A percentile compares a stretch with the other conserved stretches of the same genome.
Evolutionary conservation across 1,140 invertebrate genomes (phyloP).

Genomic region (Drosophila repletoides): DNA sequence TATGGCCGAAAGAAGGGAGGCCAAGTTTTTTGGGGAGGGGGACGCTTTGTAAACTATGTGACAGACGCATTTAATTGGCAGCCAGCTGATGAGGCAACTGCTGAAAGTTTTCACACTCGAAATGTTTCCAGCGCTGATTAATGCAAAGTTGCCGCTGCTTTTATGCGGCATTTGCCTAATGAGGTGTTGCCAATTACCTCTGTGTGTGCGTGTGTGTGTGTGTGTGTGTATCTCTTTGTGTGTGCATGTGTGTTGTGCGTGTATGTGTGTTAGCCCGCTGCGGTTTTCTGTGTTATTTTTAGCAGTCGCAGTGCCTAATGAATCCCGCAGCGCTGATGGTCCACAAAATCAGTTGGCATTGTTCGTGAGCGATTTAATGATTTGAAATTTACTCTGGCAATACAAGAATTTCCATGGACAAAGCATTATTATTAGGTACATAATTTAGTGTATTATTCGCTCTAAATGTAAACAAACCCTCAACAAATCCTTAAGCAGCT

Average conservation of each 20-base stretch:
- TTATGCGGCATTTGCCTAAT: conserved; percentile 55
- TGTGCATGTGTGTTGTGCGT: neutral
- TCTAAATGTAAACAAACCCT: conserved; percentile 11
- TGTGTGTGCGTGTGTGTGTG: neutral
- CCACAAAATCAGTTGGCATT: conserved; percentile 56
- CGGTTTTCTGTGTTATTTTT: conserved; percentile 47
- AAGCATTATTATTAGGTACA: conserved; percentile 46
- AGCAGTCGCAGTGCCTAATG: conserved; percentile 31
- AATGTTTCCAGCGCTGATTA: conserved; percentile 48
- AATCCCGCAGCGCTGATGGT: conserved; percentile 14
- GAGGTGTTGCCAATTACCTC: conserved; percentile 61
- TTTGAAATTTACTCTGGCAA: conserved; percentile 25
- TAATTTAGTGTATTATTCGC: conserved; percentile 41
- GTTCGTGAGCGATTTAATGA: conserved; percentile 51
- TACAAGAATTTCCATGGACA: neutral
- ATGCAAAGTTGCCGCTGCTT: conserved; percentile 40
- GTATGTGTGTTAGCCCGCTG: conserved; percentile 10
- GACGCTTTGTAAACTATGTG: conserved; percentile 50
- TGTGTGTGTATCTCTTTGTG: neutral
- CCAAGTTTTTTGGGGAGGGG: neutral
- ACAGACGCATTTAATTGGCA: conserved; percentile 63
- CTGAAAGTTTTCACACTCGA: conserved; percentile 33
- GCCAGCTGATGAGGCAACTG: conserved; percentile 21
- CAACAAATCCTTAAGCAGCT: conserved; percentile 12
- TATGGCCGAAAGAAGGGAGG: neutral